Conservation (phyloP, 2,797 vertebrate genomes). For the Coilia nasus region DNA sequence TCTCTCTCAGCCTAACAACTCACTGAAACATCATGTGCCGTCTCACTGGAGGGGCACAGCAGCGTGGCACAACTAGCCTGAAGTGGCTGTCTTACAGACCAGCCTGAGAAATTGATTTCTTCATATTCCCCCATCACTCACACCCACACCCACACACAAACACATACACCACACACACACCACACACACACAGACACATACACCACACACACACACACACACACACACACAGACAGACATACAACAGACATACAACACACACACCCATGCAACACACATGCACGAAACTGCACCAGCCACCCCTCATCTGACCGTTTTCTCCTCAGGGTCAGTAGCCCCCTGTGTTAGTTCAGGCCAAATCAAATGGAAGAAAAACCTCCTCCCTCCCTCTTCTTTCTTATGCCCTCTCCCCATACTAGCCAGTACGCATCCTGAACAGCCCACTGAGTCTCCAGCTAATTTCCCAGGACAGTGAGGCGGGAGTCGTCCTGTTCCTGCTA, state of each 20-base stretch:
- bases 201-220: conserved; percentile 7
- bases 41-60: conserved; percentile 36
- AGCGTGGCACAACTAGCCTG: conserved; percentile 23
- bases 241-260: background rate
- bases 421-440: conserved; percentile 56
- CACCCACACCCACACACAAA: background rate
- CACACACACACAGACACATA: no score
- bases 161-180: background rate
- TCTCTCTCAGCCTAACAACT: conserved; percentile 45
- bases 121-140: background rate
- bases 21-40: conserved; percentile 40
- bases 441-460: conserved; percentile 78
- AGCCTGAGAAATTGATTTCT: conserved; percentile 34
- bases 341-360: background rate
- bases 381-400: background rate
- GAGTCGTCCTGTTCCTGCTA: conserved; percentile 65
- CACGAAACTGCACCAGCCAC: background rate
- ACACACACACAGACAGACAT: background rate
- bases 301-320: background rate
- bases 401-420: background rate
- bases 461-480: conserved; percentile 81
- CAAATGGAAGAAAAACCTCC: background rate
- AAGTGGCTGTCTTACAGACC: conserved; percentile 32
- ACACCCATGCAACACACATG: background rate
- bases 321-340: background rate